Percentiles rank a stretch among this genome's conserved stretches.
Evolutionary conservation across 1,140 invertebrate genomes (phyloP).

Genomic region (Sinonovacula constricta): DNA sequence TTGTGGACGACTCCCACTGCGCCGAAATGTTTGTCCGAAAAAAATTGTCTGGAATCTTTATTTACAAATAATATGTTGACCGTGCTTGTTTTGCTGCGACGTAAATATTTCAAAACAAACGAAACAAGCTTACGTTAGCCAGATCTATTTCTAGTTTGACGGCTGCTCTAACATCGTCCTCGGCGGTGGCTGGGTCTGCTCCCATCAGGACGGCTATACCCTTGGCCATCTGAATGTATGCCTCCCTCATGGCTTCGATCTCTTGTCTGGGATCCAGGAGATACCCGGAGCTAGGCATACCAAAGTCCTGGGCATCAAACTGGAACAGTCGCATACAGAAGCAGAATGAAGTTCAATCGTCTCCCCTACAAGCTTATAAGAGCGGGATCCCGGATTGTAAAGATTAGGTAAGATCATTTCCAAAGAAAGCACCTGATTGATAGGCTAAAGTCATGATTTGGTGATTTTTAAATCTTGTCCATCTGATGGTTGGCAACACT

Average conservation of each 20-base stretch:
- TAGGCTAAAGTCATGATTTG: too few species aligned
- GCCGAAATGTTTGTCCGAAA: too few species aligned
- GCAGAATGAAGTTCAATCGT: slow-evolving; percentile 87
- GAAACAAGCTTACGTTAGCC: slow-evolving; percentile 87
- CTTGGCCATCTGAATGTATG: slow-evolving; percentile 89
- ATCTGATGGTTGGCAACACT: slow-evolving; percentile 75
- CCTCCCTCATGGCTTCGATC: slow-evolving; percentile 79
- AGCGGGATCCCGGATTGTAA: too few species aligned
- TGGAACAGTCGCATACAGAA: slow-evolving; percentile 86
- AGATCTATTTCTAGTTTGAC: slow-evolving; percentile 88
- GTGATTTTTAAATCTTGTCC: too few species aligned
- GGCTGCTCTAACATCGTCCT: slow-evolving; percentile 84
- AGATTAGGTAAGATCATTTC: too few species aligned
- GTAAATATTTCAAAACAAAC: too few species aligned
- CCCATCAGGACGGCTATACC: slow-evolving; percentile 87
- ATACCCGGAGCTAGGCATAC: slow-evolving; percentile 64
- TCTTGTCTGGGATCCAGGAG: not conserved
- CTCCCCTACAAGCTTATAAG: slow-evolving; percentile 89
- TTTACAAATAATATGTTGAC: too few species aligned
- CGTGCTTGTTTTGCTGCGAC: too few species aligned
- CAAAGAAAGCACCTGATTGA: too few species aligned
- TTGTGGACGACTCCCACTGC: too few species aligned
- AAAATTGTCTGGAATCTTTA: too few species aligned
- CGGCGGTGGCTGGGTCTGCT: slow-evolving; percentile 81
- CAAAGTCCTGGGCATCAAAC: slow-evolving; percentile 90